Evolutionary conservation across 2,888 invertebrate genomes (phyloP), one percentile per base, ranked within the genome.

Genomic region (Esperia sulphurella): DNA sequence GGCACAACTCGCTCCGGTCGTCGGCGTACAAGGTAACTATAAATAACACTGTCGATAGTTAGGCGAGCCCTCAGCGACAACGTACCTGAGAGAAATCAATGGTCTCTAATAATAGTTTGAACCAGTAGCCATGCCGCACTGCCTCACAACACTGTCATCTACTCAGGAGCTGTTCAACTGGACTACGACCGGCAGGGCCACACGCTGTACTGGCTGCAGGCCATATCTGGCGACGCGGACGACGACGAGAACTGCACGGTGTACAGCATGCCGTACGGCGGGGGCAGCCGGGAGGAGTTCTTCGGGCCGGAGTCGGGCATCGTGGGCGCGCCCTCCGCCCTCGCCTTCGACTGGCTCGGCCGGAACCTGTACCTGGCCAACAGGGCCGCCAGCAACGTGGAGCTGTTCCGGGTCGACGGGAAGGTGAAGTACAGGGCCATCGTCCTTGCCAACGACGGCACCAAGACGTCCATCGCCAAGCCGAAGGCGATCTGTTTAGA

Each of bases 321-420:
- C 43, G 95, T 97, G 8, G 97, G 98, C 0, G 95, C 97, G 0
- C 96, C 98, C 0, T 95, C 96, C 33, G 93, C 96, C 0, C 92
- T 99, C 38, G 98, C 98, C 0, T 96, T 98, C 69, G 99, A 99
- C 77, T 99, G 99, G 98, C 91, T 98, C 14, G 98, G 98, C 3
- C 91, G 98, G 47, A 99, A 99, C 84, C 79, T 99, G 33, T 98
- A 95, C 76, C 94, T 98, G 77, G 97, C 97, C 28, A 98, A 98
- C 70, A 92, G 95, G 35, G 91, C 94, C 2, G 96, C 97, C 1
- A 96, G 97, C 47, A 98, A 97, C 58, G 95, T 99, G 55, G 98
- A 98, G 83, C 93, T 97, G 1, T 92, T 98, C 0, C 92, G 95
- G 57, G 93, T 96, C 0, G 97, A 97, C 68, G 96, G 97, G 0